Percentiles rank a stretch among this genome's conserved stretches.
Conservation (phyloP, 2,888 invertebrate species). For the Ichneumoninae sp. region DNA sequence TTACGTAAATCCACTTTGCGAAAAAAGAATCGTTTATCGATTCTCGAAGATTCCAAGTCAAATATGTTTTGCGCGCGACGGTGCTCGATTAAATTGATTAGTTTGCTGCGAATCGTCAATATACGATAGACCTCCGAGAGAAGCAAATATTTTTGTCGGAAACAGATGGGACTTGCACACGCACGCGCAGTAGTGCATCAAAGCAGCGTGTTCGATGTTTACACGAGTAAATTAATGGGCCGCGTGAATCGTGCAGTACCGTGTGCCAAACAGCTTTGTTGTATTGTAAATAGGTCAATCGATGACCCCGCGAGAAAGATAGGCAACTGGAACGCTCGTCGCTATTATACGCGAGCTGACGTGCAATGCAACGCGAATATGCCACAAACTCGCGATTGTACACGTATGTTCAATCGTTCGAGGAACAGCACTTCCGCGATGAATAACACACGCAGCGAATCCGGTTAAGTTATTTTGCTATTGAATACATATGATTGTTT, state of each 20-base stretch:
- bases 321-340: slow-evolving; percentile 28
- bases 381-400: neutral
- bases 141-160: slow-evolving; percentile 25
- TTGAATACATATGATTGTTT: neutral
- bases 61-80: neutral
- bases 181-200: slow-evolving; percentile 1
- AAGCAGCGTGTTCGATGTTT: slow-evolving; percentile 13
- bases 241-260: slow-evolving; percentile 9
- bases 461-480: neutral
- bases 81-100: slow-evolving; percentile 26
- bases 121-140: neutral
- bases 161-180: neutral
- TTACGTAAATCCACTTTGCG: slow-evolving; percentile 31
- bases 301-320: slow-evolving; percentile 60
- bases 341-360: slow-evolving; percentile 23
- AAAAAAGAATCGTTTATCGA: slow-evolving; percentile 36
- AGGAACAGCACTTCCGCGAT: slow-evolving; percentile 11
- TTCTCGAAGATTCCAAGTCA: neutral
- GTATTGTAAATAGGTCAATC: slow-evolving; percentile 62
- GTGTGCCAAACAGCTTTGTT: slow-evolving; percentile 7
- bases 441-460: neutral
- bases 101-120: neutral
- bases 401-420: slow-evolving; percentile 11
- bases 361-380: slow-evolving; percentile 12
- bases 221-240: slow-evolving; percentile 27